Percentiles rank a stretch among this genome's conserved stretches.
These are phyloP conservation scores for Galerucella pusilla DNA, from an alignment of 2,888 invertebrate species.

Conservation along the genomic window DNA sequence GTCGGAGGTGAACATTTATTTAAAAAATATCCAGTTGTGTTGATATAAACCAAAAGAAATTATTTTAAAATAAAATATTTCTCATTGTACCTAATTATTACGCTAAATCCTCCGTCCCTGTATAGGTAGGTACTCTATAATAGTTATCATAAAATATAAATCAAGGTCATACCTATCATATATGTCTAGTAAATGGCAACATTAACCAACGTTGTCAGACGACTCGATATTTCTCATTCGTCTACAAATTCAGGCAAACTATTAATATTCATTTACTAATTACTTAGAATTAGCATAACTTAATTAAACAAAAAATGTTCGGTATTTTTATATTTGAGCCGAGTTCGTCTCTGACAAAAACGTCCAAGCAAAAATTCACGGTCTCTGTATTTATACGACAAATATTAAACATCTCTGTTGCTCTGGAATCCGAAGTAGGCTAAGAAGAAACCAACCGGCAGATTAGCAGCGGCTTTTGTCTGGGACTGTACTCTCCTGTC, in stretches of 20 bases:
- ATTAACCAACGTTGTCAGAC: neutral
- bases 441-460: constrained; percentile 40
- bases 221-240: neutral
- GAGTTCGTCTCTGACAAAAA: constrained; percentile 7
- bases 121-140: no score
- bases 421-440: constrained; percentile 44
- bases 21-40: no score
- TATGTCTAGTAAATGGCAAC: neutral
- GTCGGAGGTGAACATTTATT: no score
- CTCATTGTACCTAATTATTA: no score
- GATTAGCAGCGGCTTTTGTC: constrained; percentile 52
- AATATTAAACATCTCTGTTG: constrained; percentile 30
- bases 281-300: neutral
- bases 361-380: constrained; percentile 9
- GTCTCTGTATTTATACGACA: constrained; percentile 21
- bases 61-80: no score
- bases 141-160: neutral
- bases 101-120: no score
- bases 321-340: neutral
- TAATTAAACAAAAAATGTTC: neutral
- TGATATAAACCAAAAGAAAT: no score
- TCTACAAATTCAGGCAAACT: neutral
- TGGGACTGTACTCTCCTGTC: constrained; percentile 57
- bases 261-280: neutral
- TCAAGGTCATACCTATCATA: neutral